phyloP scores from a whole-genome alignment of 1,140 invertebrate species.

The Brachystomella parvula region DNA sequence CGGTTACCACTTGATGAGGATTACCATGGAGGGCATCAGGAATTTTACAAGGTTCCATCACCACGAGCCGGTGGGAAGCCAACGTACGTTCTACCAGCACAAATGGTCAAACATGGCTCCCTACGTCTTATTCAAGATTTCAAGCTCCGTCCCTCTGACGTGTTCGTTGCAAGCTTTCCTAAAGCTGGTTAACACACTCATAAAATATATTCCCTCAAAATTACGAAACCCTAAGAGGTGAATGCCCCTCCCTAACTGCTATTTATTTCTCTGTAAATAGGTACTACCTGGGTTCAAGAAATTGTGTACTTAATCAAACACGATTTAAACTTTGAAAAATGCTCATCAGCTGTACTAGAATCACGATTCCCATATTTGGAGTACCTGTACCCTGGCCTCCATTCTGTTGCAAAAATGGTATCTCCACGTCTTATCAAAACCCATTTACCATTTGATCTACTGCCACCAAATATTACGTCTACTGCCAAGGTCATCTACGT shows the following conservation, averaged over 20 bases:
- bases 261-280: slow-evolving; percentile 37
- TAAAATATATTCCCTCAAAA: not conserved
- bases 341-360: slow-evolving; percentile 43
- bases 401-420: slow-evolving; percentile 3
- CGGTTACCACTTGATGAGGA: slow-evolving; percentile 21
- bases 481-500: slow-evolving; percentile 47
- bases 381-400: slow-evolving; percentile 45
- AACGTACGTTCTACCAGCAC: slow-evolving; percentile 18
- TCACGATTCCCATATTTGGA: slow-evolving; percentile 50
- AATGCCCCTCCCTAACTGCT: not conserved
- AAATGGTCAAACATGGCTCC: slow-evolving; percentile 32
- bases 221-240: not conserved
- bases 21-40: slow-evolving; percentile 18
- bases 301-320: slow-evolving; percentile 46
- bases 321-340: slow-evolving; percentile 43
- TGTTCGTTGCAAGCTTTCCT: slow-evolving; percentile 34
- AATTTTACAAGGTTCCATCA: slow-evolving; percentile 16
- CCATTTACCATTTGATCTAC: slow-evolving; percentile 28
- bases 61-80: not conserved
- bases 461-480: slow-evolving; percentile 21
- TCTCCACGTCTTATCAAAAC: slow-evolving; percentile 32
- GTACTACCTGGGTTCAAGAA: slow-evolving; percentile 51
- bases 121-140: slow-evolving; percentile 20
- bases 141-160: slow-evolving; percentile 13
- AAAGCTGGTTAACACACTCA: slow-evolving; percentile 28